Base-by-base conservation (phyloP, 2,797 vertebrate genomes). In the Podarcis siculus region DNA sequence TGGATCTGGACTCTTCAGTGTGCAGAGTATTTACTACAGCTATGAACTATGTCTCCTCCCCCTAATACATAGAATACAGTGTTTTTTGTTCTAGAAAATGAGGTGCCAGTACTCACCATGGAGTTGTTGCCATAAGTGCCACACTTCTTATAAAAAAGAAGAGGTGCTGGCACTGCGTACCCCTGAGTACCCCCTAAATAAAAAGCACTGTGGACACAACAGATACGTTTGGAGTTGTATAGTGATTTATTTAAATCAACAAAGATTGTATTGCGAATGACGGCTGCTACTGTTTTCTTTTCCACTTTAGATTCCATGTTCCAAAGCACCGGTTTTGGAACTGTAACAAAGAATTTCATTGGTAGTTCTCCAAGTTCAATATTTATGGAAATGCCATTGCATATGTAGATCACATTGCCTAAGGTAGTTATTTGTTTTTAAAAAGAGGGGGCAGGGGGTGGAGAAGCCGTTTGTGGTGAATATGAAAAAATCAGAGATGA, bases 371-470 rank as follows among this genome's bases (percentile, higher is more conserved):
- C 64, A 89, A 91, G 85, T 91, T 91, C 66, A 88, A 67, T 89
- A 77, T 83, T 88, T 89, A 91, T 79, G 89, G 77, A 90, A 94
- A 94, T 75, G 90, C 73, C 83, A 71, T 25, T 49, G 13, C 39
- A 30, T 67, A 89, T 86, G 79, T 86, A 92, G 89, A 93, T 92
- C 77, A 78, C 66, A 86, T 69, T 58, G 80, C 0, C 5, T 21
- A 39, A n/a, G 91, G 66, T 89, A 87, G 93, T 83, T 89, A 89
- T 88, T 89, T 90, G 86, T 80, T 19, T 23, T 61, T 87, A 86
- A 91, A 84, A 21, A 69, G 5, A 39, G 45, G 58, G 15, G 21
- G 6, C 58, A 61, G 15, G 58, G 58, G 30, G 30, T 30, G 30
- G 67, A 75, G 71, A 45, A 90, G 86, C 75, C 89, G 8, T 87